Evolutionary conservation across 2,888 invertebrate genomes (phyloP).

Genomic region (Megamerina dolium): DNA sequence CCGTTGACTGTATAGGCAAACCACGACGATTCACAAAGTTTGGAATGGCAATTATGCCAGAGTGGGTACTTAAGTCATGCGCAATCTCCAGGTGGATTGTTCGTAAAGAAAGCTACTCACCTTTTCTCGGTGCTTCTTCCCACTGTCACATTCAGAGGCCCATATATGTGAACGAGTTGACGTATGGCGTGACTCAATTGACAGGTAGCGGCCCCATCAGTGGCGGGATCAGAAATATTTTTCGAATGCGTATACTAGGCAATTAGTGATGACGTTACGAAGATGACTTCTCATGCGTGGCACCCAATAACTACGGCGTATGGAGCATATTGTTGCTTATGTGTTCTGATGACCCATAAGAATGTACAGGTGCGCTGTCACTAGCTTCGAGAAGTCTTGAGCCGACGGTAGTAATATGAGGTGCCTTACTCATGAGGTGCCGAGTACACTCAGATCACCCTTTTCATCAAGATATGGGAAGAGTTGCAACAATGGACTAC

Average conservation of each 20-base stretch:
- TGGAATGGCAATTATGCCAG: constrained; percentile 1
- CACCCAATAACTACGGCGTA: background rate
- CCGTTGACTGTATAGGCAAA: too few relatives aligned
- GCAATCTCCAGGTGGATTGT: background rate
- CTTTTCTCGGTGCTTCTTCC: too few relatives aligned
- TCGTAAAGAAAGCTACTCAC: too few relatives aligned
- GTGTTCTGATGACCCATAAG: constrained; percentile 1
- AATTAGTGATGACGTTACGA: too few relatives aligned
- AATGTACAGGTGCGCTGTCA: background rate
- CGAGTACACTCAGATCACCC: background rate
- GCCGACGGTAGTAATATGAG: background rate
- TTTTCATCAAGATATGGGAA: constrained; percentile 1
- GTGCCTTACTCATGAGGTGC: too few relatives aligned
- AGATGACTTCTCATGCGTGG: background rate
- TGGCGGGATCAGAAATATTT: too few relatives aligned
- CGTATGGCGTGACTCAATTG: too few relatives aligned
- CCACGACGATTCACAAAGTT: constrained; percentile 1
- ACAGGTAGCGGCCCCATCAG: too few relatives aligned
- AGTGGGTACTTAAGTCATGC: constrained; percentile 3
- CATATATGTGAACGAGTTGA: background rate
- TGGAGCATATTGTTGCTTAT: background rate
- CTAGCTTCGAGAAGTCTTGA: too few relatives aligned
- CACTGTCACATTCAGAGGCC: background rate
- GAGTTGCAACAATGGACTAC: constrained; percentile 1
- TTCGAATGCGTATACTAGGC: too few relatives aligned